A percentile compares a stretch with the other conserved stretches of the same genome.
Conservation (phyloP, 2,113 vertebrate genomes). For the Hylia prasina region DNA sequence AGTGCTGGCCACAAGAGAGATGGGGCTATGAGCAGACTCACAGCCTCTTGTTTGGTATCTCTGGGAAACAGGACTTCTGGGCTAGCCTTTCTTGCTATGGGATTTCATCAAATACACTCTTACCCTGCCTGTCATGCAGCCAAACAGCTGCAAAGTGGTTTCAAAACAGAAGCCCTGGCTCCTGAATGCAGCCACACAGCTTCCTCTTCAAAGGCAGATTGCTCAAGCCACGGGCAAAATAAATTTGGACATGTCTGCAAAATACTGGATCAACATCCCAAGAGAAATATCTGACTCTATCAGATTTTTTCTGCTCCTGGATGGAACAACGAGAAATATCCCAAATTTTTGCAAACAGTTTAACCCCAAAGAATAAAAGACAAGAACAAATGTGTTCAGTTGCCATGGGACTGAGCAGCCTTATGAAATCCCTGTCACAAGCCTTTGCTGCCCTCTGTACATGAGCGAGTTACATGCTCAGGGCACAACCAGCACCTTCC, state of each 20-base stretch:
- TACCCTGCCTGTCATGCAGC: not conserved
- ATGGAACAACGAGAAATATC: not conserved
- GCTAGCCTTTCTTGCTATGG: not conserved
- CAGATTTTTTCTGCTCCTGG: not conserved
- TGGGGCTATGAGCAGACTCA: not conserved
- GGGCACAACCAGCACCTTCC: not conserved
- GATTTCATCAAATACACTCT: not conserved
- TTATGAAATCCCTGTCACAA: not conserved
- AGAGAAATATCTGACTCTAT: not conserved
- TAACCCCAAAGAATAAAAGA: not conserved
- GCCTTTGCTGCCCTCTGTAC: slow-evolving; percentile 52
- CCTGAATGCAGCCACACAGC: not conserved
- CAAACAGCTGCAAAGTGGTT: not conserved
- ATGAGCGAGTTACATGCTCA: not conserved
- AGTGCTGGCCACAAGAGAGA: not conserved
- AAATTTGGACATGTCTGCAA: not conserved
- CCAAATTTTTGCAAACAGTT: not conserved
- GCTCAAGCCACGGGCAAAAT: not conserved
- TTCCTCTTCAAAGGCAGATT: not conserved
- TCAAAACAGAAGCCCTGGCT: not conserved
- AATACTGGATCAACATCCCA: not conserved
- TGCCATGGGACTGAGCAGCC: not conserved
- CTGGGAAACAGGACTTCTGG: not conserved
- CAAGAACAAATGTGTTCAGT: not conserved
- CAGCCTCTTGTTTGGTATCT: not conserved